A percentile compares a stretch with the other conserved stretches of the same genome.
Evolutionary conservation across 2,888 invertebrate genomes (phyloP).

Genomic region (Dynastes hyllus): DNA sequence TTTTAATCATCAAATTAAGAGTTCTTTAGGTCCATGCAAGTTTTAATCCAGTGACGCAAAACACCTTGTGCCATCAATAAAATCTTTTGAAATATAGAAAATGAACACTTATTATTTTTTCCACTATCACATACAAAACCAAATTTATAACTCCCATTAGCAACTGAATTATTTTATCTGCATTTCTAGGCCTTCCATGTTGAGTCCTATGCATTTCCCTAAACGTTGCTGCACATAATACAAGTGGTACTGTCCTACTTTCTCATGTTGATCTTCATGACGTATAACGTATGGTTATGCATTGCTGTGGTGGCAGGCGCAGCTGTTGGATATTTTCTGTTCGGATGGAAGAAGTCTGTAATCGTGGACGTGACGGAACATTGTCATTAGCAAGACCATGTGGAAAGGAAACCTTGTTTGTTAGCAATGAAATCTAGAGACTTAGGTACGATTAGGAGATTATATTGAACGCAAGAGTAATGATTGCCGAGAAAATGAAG

Average conservation of each 20-base stretch:
- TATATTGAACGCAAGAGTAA: slow-evolving; percentile 19
- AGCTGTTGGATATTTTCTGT: slow-evolving; percentile 93
- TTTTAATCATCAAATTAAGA: too few relatives aligned
- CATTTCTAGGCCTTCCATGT: slow-evolving; percentile 84
- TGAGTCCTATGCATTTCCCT: slow-evolving; percentile 88
- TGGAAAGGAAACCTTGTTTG: background rate
- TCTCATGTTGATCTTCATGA: slow-evolving; percentile 98
- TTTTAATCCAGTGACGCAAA: too few relatives aligned
- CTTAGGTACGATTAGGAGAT: slow-evolving; percentile 9
- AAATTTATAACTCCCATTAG: too few relatives aligned
- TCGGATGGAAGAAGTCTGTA: slow-evolving; percentile 96
- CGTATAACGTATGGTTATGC: slow-evolving; percentile 96
- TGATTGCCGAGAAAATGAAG: background rate
- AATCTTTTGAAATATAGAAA: too few relatives aligned
- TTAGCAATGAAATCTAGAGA: slow-evolving; percentile 3
- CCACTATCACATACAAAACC: too few relatives aligned
- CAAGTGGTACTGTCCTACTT: slow-evolving; percentile 95
- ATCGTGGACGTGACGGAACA: slow-evolving; percentile 96
- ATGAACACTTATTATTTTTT: too few relatives aligned
- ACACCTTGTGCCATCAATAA: too few relatives aligned
- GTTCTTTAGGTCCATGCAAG: too few relatives aligned
- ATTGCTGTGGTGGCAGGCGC: slow-evolving; percentile 91
- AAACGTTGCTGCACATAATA: slow-evolving; percentile 90
- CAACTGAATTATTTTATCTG: background rate
- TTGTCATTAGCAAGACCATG: slow-evolving; percentile 76